Evolutionary conservation across 2,888 invertebrate genomes (phyloP).

Genomic region (Xestia ashworthii): DNA sequence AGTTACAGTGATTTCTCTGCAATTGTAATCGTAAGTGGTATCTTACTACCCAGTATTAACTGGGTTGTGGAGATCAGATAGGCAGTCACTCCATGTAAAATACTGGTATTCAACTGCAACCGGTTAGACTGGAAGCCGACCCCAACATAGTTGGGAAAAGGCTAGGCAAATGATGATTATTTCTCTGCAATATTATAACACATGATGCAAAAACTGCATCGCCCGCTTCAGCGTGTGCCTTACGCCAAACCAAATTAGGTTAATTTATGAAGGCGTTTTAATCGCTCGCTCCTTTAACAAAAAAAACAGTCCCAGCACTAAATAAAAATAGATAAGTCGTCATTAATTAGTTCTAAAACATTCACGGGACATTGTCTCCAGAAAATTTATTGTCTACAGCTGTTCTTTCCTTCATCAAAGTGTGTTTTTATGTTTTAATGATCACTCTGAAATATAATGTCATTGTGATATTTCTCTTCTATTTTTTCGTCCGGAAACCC

Average conservation of each 20-base stretch:
- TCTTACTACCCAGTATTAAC: too few species aligned
- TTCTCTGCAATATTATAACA: not conserved
- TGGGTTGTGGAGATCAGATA: too few species aligned
- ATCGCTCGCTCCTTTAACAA: slow-evolving; percentile 68
- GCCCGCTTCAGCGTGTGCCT: slow-evolving; percentile 31
- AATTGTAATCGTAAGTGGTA: too few species aligned
- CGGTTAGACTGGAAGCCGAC: too few species aligned
- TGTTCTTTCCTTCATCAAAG: slow-evolving; percentile 65
- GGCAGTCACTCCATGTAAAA: too few species aligned
- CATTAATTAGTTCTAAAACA: slow-evolving; percentile 76
- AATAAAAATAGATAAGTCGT: slow-evolving; percentile 70
- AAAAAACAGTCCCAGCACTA: slow-evolving; percentile 52
- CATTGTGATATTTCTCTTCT: slow-evolving; percentile 51
- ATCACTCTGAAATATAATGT: slow-evolving; percentile 64
- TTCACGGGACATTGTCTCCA: slow-evolving; percentile 72
- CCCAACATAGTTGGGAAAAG: too few species aligned
- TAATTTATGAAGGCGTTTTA: slow-evolving; percentile 76
- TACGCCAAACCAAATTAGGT: slow-evolving; percentile 57
- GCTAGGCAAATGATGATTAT: too few species aligned
- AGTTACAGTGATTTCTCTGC: not conserved
- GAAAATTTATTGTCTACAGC: slow-evolving; percentile 79
- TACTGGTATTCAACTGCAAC: too few species aligned
- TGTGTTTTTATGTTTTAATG: slow-evolving; percentile 58
- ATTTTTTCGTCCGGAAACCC: slow-evolving; percentile 37
- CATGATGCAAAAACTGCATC: not conserved